A percentile compares a stretch with the other conserved stretches of the same genome.
phyloP scores from a whole-genome alignment of 2,797 vertebrate species.

The Morus bassanus region DNA sequence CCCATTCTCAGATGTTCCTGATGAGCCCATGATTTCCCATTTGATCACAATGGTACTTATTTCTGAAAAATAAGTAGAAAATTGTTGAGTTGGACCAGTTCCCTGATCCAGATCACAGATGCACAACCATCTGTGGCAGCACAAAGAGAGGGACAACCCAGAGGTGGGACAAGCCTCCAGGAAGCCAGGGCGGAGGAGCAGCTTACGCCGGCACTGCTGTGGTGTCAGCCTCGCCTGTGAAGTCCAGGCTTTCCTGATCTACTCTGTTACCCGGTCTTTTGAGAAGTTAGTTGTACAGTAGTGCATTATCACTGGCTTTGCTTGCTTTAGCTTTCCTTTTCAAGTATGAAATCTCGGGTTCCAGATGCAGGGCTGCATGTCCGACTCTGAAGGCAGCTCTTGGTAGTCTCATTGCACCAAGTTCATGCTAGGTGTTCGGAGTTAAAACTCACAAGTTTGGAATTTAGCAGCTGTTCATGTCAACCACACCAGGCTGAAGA shows the following conservation, averaged over 20 bases:
- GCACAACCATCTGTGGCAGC: not conserved
- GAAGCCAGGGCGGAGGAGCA: not conserved
- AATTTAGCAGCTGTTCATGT: not conserved
- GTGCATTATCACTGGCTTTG: fast-evolving
- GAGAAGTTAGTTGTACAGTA: fast-evolving
- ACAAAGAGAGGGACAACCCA: not conserved
- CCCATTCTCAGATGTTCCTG: not conserved
- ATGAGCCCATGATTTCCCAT: not conserved
- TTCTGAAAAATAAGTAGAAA: not conserved
- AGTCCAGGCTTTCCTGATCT: not conserved
- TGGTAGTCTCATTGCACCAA: not conserved
- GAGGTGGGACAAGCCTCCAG: not conserved
- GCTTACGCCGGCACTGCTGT: not conserved
- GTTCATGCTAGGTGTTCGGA: not conserved
- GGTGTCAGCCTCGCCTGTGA: fast-evolving
- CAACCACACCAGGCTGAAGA: not conserved
- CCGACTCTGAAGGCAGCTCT: not conserved
- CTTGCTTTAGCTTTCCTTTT: no score
- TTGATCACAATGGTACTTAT: not conserved
- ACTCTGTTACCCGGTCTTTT: not conserved
- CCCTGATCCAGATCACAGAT: not conserved
- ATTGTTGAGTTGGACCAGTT: not conserved
- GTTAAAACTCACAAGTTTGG: not conserved
- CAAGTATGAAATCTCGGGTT: not conserved
- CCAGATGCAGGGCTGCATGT: not conserved